phyloP scores from a whole-genome alignment of 2,113 vertebrate genomes.

The Ceyx margarethae region DNA sequence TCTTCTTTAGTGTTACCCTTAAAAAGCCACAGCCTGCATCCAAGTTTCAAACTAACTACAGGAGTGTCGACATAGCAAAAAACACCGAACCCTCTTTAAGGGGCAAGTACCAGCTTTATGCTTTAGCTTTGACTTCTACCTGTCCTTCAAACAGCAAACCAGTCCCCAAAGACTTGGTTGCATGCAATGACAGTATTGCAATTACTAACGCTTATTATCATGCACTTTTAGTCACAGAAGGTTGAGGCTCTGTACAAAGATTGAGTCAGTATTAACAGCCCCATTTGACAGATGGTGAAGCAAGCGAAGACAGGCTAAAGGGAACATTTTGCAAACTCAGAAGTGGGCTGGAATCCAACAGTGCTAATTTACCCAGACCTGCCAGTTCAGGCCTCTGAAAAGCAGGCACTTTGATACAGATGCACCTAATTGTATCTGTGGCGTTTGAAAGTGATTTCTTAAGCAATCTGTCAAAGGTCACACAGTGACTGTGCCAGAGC shows the following conservation, averaged over 20 bases:
- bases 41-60: neutral
- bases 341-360: constrained; percentile 39
- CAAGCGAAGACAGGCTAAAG: constrained; percentile 22
- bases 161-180: neutral
- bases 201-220: constrained; percentile 26
- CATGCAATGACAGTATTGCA: neutral
- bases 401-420: neutral
- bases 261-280: constrained; percentile 30
- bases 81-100: accelerated
- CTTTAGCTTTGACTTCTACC: neutral
- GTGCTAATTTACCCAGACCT: constrained; percentile 5
- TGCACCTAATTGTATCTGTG: neutral
- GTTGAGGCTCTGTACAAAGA: constrained; percentile 11
- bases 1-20: neutral
- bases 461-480: neutral
- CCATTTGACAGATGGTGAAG: constrained; percentile 52
- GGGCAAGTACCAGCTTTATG: neutral
- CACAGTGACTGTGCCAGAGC: neutral
- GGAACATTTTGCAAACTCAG: constrained; percentile 45
- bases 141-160: constrained; percentile 10
- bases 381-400: neutral
- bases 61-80: accelerated
- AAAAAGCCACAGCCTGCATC: neutral
- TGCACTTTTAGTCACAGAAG: constrained; percentile 16
- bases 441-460: constrained; percentile 24